Evolutionary conservation across 1,140 invertebrate genomes (phyloP), one percentile per base, ranked within the genome.

Genomic region (Meloidogyne exigua): DNA sequence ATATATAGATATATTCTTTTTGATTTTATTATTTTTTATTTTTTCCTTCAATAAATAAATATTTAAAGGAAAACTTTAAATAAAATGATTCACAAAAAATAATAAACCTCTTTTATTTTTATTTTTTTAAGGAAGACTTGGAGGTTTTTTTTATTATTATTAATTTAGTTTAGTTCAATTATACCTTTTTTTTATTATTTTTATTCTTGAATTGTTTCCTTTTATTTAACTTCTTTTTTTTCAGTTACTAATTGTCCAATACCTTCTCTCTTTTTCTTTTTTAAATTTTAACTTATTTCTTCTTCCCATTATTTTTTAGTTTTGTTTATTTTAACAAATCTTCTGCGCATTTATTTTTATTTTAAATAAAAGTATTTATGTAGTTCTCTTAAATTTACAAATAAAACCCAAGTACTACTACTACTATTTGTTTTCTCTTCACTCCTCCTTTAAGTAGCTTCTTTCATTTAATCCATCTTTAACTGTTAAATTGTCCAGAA

Each of bases 401-500:
- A 44, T n/a, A 28, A 13, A 32, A 15, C 11, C n/a, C 5, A 32
- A 67, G n/a, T 21, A 28, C 21, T n/a, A 68, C 21, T 32, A 44
- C 2, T n/a, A 68, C 21, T 44, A 21, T 23, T 44, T 32, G 36
- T 68, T 21, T 21, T 42, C 36, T 71, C 39, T 44, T 71, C 62
- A 57, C 42, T 71, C 39, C 42, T 71, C 39, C 68, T 71, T 71
- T 62, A 36, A 70, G 39, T 42, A 71, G 26, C 36, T 44, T 62
- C 36, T 18, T 62, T 28, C 26, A 23, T 15, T 21, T 71, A n/a
- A 9, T n/a, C 28, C 21, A 5, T 26, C 28, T 15, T 42, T 18
- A 44, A 26, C 15, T 10, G 25, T 36, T 62, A 18, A 57, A 57
- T 57, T 57, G 18, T 44, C 68, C 68, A 62, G 68, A 71, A 71